Percentiles rank a stretch among this genome's conserved stretches.
Evolutionary conservation across 2,113 vertebrate species (phyloP).

Genomic region (Acrocephalus arundinaceus): DNA sequence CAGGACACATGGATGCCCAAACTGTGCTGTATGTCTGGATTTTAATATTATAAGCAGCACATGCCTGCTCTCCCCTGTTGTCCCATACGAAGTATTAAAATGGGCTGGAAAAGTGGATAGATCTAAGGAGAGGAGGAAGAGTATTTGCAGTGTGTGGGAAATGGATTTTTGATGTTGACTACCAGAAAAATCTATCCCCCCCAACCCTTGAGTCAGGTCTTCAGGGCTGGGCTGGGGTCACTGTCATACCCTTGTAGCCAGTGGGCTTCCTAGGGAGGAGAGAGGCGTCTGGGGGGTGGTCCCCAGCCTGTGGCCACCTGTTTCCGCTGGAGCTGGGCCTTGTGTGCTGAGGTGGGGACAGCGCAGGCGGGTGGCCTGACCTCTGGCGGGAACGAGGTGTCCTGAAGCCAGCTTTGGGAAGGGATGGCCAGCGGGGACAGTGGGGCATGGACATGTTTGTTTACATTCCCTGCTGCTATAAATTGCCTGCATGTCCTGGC

Average conservation of each 20-base stretch:
- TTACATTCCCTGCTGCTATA: constrained; percentile 63
- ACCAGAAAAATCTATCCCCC: neutral
- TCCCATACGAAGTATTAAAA: neutral
- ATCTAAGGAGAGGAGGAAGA: neutral
- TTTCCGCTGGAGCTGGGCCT: neutral
- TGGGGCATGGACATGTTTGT: neutral
- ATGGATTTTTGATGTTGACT: neutral
- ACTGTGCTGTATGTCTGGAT: fast-evolving
- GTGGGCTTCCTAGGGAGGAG: neutral
- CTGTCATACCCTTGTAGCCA: neutral
- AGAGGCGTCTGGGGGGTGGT: neutral
- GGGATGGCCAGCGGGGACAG: fast-evolving
- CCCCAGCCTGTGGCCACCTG: neutral
- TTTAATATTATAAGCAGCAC: neutral
- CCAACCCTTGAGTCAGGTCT: neutral
- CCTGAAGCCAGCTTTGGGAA: neutral
- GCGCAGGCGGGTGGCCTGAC: neutral
- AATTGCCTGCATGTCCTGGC: neutral
- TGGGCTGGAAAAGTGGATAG: neutral
- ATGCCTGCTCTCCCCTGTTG: fast-evolving
- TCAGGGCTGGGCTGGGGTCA: neutral
- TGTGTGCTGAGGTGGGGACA: neutral
- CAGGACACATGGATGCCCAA: neutral
- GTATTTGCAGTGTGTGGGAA: neutral
- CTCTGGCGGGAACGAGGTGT: neutral